Evolutionary conservation across 2,113 vertebrate species (phyloP).

Genomic region (Lasiurus borealis): DNA sequence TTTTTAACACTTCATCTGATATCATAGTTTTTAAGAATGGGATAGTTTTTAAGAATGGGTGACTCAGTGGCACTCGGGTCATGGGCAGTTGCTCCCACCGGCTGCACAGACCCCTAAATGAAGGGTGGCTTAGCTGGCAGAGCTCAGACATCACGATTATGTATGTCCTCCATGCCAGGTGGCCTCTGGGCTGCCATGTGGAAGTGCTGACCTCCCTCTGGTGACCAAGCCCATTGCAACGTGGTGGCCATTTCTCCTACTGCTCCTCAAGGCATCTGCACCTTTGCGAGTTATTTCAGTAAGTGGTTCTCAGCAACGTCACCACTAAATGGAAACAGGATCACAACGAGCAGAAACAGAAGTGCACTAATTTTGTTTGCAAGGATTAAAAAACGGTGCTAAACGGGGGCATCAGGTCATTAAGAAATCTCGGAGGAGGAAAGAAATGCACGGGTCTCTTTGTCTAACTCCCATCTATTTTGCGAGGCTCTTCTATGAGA

Average conservation of each 20-base stretch:
- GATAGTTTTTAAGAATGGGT: neutral
- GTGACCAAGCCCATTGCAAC: neutral
- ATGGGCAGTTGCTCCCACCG: neutral
- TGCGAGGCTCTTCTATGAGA: slow-evolving; percentile 50
- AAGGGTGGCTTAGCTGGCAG: neutral
- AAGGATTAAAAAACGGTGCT: slow-evolving; percentile 34
- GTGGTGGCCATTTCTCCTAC: fast-evolving
- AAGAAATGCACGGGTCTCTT: neutral
- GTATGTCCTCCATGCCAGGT: fast-evolving
- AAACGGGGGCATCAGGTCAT: neutral
- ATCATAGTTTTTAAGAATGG: neutral
- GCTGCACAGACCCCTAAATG: neutral
- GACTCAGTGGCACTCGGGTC: neutral
- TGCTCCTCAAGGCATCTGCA: no score
- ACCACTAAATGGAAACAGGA: neutral
- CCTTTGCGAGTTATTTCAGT: neutral
- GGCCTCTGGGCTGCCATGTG: neutral
- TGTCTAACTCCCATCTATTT: slow-evolving; percentile 65
- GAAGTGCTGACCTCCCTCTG: neutral
- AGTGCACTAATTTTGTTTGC: neutral
- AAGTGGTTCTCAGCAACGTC: neutral
- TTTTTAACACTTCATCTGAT: neutral
- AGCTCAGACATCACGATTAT: fast-evolving
- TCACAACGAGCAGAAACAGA: neutral
- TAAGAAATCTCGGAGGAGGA: neutral